These are phyloP conservation scores for Upupa epops DNA, from an alignment of 2,113 vertebrate genomes.

Conservation along the genomic window DNA sequence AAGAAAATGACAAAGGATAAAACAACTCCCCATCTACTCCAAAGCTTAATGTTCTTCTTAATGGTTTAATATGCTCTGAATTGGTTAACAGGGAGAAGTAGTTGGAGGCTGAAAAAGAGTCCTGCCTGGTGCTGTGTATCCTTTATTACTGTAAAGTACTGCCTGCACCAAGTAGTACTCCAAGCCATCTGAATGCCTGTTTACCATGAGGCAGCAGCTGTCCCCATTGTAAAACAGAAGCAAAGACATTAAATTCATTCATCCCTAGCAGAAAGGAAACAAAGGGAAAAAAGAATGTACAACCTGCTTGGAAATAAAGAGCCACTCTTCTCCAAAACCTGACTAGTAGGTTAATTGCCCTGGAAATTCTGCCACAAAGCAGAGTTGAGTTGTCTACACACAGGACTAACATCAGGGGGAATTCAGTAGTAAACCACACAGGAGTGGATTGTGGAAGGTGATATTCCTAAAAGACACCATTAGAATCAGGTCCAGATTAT, in stretches of 20 bases:
- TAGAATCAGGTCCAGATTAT: no score
- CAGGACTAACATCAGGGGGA: neutral
- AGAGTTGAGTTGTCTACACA: neutral
- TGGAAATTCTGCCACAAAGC: neutral
- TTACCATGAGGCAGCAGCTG: constrained; percentile 21
- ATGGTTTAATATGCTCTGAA: neutral
- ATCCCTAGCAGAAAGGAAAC: neutral
- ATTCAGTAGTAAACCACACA: neutral
- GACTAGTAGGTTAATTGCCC: neutral
- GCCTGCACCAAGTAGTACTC: neutral
- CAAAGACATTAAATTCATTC: neutral
- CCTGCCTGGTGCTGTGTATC: neutral
- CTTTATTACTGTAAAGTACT: neutral
- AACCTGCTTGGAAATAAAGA: neutral
- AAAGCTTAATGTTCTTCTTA: neutral
- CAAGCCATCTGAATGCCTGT: neutral
- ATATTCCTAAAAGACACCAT: neutral
- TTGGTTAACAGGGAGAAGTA: neutral
- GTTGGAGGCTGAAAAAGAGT: neutral
- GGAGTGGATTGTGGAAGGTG: neutral
- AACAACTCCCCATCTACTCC: neutral
- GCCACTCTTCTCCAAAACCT: neutral
- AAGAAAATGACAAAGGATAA: neutral
- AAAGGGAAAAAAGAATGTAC: neutral
- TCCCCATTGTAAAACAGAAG: neutral